phyloP scores from a whole-genome alignment of 2,888 invertebrate genomes.

The Acleris holmiana region DNA sequence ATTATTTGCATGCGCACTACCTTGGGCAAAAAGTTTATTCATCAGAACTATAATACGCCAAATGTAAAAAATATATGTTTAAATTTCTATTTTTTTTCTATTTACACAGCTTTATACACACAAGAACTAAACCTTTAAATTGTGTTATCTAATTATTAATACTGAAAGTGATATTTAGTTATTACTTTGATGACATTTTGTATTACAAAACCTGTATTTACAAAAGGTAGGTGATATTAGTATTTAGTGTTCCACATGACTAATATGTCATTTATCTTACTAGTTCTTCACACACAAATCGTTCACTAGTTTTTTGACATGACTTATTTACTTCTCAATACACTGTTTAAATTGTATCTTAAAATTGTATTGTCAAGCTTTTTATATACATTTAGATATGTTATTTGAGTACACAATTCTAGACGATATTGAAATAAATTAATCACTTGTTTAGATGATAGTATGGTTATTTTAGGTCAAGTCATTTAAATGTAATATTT shows the following conservation, averaged over 20 bases:
- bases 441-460: background rate
- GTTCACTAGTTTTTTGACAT: constrained; percentile 25
- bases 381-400: constrained; percentile 82
- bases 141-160: background rate
- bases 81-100: background rate
- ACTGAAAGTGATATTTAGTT: background rate
- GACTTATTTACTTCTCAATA: constrained; percentile 29
- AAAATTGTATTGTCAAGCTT: constrained; percentile 82
- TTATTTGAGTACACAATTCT: constrained; percentile 72
- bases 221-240: constrained; percentile 6
- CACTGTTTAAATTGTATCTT: constrained; percentile 62
- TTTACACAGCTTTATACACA: background rate
- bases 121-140: background rate
- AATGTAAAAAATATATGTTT: background rate
- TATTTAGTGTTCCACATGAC: constrained; percentile 7
- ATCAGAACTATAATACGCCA: background rate
- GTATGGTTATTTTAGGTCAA: constrained; percentile 5
- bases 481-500: constrained; percentile 21
- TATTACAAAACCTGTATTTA: constrained; percentile 25
- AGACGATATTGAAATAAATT: constrained; percentile 36
- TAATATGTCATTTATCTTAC: constrained; percentile 10
- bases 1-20: no score
- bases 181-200: background rate
- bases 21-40: background rate
- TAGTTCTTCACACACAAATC: constrained; percentile 21